Base-by-base conservation (phyloP, 2,113 vertebrate species). In the Crotalus horridus region DNA sequence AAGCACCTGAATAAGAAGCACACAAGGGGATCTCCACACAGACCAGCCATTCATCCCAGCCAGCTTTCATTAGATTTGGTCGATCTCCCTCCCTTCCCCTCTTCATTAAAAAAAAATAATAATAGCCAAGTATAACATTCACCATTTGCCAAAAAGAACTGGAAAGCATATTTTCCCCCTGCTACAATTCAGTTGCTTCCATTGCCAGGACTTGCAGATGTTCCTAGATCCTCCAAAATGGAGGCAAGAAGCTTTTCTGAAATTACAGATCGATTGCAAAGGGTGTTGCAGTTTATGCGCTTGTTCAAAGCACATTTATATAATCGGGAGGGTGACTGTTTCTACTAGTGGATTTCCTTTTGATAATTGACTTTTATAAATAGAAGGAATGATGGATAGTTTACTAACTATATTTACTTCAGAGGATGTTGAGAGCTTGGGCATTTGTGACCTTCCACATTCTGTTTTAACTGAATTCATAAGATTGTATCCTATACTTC, bases 51-150 rank as follows among this genome's bases (percentile, higher is more conserved):
- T 97, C 96, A 97, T 96, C 94, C 90, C 93, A 93, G 94, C 94
- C 95, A 92, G 95, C 95, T 96, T 95, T 90, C 96, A 96, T 97
- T 96, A 95, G 96, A 96, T 96, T 94, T 97, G 96, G 90, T 95
- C 90, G 94, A 96, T 92, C 88, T 55, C 55, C 43, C 81, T 61
- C 92, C 56, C 54, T 17, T 85, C 69, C 64, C 87, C 64, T 46
- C 12, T 56, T 23, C 33, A 21, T 81, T 13, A 69, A 69, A 69
- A 69, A 90, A 58, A 96, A 74, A 90, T 46, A 96, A 95, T 97
- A 95, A 95, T 94, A 95, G 92, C 95, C 91, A 96, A 86, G 17
- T 93, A 89, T 90, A 96, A 93, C 92, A 95, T 94, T 95, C 92
- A 92, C 92, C 94, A 94, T 94, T 93, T 93, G 92, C 74, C 17